Evolutionary conservation across 2,113 vertebrate species (phyloP), one percentile per base, ranked within the genome.

Genomic region (Varanus komodoensis): DNA sequence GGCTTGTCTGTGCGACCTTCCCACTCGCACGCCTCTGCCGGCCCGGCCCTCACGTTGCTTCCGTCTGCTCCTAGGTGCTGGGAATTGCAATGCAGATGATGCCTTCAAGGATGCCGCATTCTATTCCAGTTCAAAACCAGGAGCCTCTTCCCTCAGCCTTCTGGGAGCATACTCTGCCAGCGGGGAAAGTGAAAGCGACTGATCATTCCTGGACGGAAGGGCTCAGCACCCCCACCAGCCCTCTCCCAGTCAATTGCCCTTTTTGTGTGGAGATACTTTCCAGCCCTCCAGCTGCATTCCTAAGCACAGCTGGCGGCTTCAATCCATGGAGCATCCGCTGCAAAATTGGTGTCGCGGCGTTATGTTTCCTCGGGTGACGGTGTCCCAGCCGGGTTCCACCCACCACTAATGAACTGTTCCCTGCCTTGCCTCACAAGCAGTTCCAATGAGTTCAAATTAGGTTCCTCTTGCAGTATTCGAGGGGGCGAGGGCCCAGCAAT

Each of bases 91-190:
- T 34, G 0, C 38, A 52, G 11, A 1, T 0, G 29, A 4, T 14
- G 0, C 21, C 52, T 25, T 23, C 1, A 6, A 21, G 0, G 44
- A 3, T 0, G 0, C 9, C 29, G 1, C 86, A 0, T 15, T 57
- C 12, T 15, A 61, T 38, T 52, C 34, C 0, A 52, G 6, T 6
- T 34, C 2, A 14, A 8, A 0, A 6, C 29, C 23, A 1, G 6
- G 79, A 4, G 5, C 86, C 2, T 69, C 34, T 67, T 97, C 97
- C 6, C 95, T 98, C 21, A 89, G 96, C 84, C 95, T 97, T 89
- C 38, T 98, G 94, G 97, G 97, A 9, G 89, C 95, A 0, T 98
- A 98, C n/a, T 85, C 88, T 0, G 97, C 97, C 95, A 97, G 97
- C 0, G 97, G 97, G 32, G 97, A 95, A 94, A 95, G 95, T 6